These are phyloP conservation scores for Lucilia cuprina DNA, from an alignment of 1,140 invertebrate genomes.

Conservation along the genomic window DNA sequence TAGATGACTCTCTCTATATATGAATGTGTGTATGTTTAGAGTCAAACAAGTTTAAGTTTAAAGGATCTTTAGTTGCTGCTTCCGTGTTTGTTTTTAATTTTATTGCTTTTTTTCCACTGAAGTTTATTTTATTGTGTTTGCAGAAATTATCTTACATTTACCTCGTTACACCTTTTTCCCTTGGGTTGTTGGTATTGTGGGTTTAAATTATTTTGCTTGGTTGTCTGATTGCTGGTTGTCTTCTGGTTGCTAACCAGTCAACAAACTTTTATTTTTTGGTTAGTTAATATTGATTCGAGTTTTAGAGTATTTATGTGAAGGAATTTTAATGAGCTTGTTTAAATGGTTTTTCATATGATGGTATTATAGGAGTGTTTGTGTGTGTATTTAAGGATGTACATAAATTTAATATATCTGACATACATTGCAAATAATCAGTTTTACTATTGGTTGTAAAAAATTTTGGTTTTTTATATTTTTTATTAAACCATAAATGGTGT, in stretches of 20 bases:
- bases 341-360: neutral
- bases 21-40: too few relatives aligned
- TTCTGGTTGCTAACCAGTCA: neutral
- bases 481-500: too few relatives aligned
- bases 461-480: too few relatives aligned
- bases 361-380: neutral
- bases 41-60: too few relatives aligned
- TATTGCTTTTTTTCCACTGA: constrained; percentile 3
- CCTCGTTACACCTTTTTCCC: neutral
- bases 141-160: neutral
- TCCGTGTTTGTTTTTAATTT: constrained; percentile 24
- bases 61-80: neutral
- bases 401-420: too few relatives aligned
- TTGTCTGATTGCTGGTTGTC: neutral
- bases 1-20: too few relatives aligned
- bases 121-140: neutral
- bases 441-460: too few relatives aligned
- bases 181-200: too few relatives aligned
- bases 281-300: neutral
- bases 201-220: neutral
- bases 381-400: too few relatives aligned
- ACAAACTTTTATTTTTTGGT: neutral
- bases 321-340: constrained; percentile 26
- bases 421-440: too few relatives aligned
- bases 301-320: neutral